phyloP scores from a whole-genome alignment of 2,888 invertebrate species.

The Strigamia transsilvanica region DNA sequence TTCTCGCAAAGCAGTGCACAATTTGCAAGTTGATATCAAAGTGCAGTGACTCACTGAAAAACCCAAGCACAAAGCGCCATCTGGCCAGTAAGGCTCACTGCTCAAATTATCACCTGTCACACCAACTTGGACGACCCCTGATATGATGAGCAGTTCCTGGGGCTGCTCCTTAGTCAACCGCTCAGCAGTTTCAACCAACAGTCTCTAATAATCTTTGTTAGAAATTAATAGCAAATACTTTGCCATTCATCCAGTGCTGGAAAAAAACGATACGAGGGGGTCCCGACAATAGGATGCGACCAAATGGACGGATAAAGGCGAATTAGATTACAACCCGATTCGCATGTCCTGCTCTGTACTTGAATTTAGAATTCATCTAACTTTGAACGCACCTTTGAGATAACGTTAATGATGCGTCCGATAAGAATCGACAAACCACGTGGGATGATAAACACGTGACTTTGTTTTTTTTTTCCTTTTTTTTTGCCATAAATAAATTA shows the following conservation, averaged over 20 bases:
- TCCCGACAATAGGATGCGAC: not conserved
- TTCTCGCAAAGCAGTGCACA: no score
- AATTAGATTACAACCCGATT: no score
- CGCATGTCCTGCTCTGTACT: no score
- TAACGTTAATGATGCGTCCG: constrained; percentile 5
- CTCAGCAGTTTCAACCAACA: constrained; percentile 9
- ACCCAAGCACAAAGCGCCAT: not conserved
- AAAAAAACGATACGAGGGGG: not conserved
- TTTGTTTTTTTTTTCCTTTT: no score
- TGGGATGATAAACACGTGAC: not conserved
- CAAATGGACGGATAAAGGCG: not conserved
- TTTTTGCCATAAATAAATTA: no score
- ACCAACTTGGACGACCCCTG: constrained; percentile 28
- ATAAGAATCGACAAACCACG: not conserved
- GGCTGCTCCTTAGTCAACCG: constrained; percentile 11
- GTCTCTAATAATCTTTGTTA: constrained; percentile 25
- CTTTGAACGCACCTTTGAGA: no score
- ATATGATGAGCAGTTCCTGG: constrained; percentile 3
- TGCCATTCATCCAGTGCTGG: not conserved
- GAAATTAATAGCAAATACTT: constrained; percentile 9
- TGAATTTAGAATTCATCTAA: not conserved
- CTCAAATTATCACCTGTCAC: constrained; percentile 51
- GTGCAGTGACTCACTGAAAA: not conserved
- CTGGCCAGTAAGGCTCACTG: constrained; percentile 13
- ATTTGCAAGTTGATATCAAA: not conserved